These are phyloP conservation scores for Pluvianellus socialis DNA, from an alignment of 2,113 vertebrate genomes.

Conservation along the genomic window DNA sequence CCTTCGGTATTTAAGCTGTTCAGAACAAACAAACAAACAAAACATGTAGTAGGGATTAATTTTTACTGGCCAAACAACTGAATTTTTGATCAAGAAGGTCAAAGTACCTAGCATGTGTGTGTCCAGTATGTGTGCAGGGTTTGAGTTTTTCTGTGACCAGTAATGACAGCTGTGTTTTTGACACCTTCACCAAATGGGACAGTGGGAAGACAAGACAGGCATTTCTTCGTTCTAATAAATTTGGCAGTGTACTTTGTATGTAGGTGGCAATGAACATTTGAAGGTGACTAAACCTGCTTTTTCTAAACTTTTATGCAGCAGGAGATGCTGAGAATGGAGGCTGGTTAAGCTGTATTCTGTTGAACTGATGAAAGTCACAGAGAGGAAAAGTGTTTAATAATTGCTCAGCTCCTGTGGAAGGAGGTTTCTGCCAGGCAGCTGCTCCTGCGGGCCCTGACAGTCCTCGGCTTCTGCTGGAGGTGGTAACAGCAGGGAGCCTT, in stretches of 20 bases:
- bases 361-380: not conserved
- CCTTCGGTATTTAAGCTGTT: not conserved
- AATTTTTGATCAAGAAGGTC: not conserved
- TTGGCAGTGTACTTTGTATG: accelerated
- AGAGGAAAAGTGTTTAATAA: not conserved
- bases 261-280: not conserved
- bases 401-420: not conserved
- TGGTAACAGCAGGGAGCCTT: not conserved
- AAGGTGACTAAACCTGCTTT: not conserved
- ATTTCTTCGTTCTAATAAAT: not conserved
- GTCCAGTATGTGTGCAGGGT: not conserved
- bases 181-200: not conserved
- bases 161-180: not conserved
- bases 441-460: not conserved
- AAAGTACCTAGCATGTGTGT: not conserved
- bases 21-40: not conserved
- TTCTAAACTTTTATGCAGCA: not conserved
- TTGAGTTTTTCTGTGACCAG: not conserved
- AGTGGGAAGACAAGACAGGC: not conserved
- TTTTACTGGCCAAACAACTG: not conserved
- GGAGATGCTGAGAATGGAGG: not conserved
- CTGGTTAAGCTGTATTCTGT: not conserved
- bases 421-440: not conserved
- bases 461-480: not conserved
- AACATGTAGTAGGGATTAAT: not conserved